Evolutionary conservation across 2,888 invertebrate genomes (phyloP).

Genomic region (Polydrusus cervinus): DNA sequence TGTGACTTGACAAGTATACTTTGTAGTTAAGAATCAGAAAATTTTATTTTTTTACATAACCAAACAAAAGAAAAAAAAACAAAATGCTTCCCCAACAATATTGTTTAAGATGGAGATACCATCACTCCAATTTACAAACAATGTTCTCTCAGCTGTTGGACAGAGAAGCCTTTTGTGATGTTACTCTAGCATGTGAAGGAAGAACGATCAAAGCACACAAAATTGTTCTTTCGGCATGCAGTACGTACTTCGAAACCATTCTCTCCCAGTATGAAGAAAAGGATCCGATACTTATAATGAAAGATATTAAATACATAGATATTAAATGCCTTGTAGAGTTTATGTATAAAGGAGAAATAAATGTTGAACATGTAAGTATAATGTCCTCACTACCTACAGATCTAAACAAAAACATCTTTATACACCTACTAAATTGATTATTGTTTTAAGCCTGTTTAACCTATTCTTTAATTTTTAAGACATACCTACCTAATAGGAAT

Average conservation of each 20-base stretch:
- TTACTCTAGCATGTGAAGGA: constrained; percentile 91
- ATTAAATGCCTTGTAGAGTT: constrained; percentile 92
- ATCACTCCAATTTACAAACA: constrained; percentile 91
- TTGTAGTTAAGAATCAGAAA: constrained; percentile 42
- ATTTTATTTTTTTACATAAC: constrained; percentile 23
- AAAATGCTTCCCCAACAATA: constrained; percentile 91
- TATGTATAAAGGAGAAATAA: constrained; percentile 97
- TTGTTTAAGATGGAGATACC: constrained; percentile 94
- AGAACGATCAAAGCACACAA: constrained; percentile 85
- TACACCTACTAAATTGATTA: too few species aligned
- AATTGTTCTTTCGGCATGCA: constrained; percentile 93
- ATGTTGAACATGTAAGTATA: constrained; percentile 90
- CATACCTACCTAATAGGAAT: too few species aligned
- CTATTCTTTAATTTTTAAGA: too few species aligned
- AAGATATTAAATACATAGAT: constrained; percentile 93
- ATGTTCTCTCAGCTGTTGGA: constrained; percentile 92
- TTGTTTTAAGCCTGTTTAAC: too few species aligned
- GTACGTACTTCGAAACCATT: constrained; percentile 91
- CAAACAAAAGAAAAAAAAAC: constrained; percentile 50
- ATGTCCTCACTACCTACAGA: not conserved
- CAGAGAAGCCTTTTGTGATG: constrained; percentile 91
- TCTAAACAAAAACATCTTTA: not conserved
- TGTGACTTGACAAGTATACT: constrained; percentile 47
- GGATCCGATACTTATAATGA: constrained; percentile 88
- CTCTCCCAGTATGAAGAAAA: constrained; percentile 87